Evolutionary conservation across 1,140 invertebrate species (phyloP), one percentile per base, ranked within the genome.

Genomic region (Trichonephila clavata): DNA sequence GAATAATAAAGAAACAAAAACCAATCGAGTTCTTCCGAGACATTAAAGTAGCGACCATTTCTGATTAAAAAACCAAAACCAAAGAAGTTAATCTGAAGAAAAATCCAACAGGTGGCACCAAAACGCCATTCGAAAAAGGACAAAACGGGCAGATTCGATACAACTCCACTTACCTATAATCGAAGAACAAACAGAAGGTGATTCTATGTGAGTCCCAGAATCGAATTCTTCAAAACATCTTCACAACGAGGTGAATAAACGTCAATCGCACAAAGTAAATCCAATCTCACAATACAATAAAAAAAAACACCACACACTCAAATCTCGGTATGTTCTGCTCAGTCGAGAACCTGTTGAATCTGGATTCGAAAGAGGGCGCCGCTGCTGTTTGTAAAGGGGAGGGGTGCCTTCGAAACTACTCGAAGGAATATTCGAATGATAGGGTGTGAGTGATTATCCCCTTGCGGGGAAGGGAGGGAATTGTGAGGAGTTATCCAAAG

Each of bases 71-170:
- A 32, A 71, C 68, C 16, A 14, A 24, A 27, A 71, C 24, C 68
- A 16, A 13, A 71, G 27, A 13, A 32, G 32, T 13, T 24, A 32
- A 71, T 71, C 68, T 32, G n/a, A 14, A 6, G 68, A 71, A 71
- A 71, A 71, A 71, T 71, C 68, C 68, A 71, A 71, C 68, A 71
- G 68, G 68, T 71, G 68, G 68, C 68, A 71, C 14, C 68, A 24
- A 71, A 71, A 71, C 27, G n/a, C 68, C 24, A 32, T 65, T 65
- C 63, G 68, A 71, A 71, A 71, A 71, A 39, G 68, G 27, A 13
- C 10, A 32, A 24, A 14, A 71, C 21, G 13, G 27, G 27, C 16
- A 32, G 61, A 63, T 63, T 63, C 61, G 68, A 24, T 16, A 71
- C 68, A 71, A 50, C 50, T 32, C 16, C 27, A 71, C 68, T 71